Percentiles rank a stretch among this genome's conserved stretches.
These are phyloP conservation scores for Ascidia mentula DNA, from an alignment of 23 tunicate genomes.

Conservation along the genomic window DNA sequence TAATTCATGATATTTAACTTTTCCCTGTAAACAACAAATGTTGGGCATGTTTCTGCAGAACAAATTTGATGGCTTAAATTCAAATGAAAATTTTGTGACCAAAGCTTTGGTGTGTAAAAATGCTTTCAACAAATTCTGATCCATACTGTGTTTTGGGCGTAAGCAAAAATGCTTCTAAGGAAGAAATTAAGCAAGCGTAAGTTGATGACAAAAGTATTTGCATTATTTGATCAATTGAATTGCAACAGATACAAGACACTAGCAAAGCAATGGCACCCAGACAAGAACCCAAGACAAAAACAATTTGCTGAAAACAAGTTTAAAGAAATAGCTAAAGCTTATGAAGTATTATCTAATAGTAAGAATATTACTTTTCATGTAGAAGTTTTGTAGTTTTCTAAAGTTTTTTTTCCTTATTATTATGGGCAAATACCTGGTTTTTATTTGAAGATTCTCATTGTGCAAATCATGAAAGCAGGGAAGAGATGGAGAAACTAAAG, in stretches of 20 bases:
- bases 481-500: neutral
- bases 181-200: slow-evolving; percentile 75
- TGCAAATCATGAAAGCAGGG: neutral
- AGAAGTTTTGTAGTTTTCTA: neutral
- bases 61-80: neutral
- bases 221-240: neutral
- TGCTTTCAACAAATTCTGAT: slow-evolving; percentile 13
- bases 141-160: slow-evolving; percentile 51
- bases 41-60: too few relatives aligned
- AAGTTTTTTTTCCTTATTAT: neutral
- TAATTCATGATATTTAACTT: too few relatives aligned
- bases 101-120: neutral
- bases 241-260: slow-evolving; percentile 48
- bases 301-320: slow-evolving; percentile 51
- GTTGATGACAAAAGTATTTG: slow-evolving; percentile 3
- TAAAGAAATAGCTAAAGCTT: slow-evolving; percentile 73
- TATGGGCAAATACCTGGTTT: neutral
- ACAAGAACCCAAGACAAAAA: slow-evolving; percentile 51
- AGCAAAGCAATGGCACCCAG: slow-evolving; percentile 81
- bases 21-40: too few relatives aligned
- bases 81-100: neutral
- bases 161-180: slow-evolving; percentile 34
- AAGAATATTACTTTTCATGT: neutral
- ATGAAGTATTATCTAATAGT: slow-evolving; percentile 59
- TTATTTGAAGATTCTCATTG: neutral